A percentile compares a stretch with the other conserved stretches of the same genome.
Evolutionary conservation across 1,140 invertebrate species (phyloP).

Genomic region (Temnothorax curvispinosus): DNA sequence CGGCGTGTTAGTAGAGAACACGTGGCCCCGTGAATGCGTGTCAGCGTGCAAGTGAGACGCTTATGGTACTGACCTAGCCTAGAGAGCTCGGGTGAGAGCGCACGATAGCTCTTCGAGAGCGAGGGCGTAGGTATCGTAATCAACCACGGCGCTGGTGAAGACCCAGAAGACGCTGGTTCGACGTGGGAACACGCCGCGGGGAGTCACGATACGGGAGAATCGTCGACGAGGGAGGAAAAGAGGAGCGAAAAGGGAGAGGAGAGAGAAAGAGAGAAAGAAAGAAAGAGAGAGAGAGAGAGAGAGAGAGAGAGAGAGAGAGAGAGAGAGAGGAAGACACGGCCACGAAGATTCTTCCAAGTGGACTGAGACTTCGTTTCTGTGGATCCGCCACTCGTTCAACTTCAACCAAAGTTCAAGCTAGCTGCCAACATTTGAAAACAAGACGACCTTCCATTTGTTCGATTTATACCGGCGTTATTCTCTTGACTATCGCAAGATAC

Average conservation of each 20-base stretch:
- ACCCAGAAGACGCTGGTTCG: slow-evolving; percentile 77
- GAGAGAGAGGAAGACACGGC: not conserved
- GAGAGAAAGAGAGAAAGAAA: too few species aligned
- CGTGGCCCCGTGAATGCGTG: slow-evolving; percentile 63
- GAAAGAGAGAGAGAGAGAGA: too few species aligned
- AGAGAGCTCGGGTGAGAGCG: slow-evolving; percentile 59
- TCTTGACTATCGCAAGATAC: not conserved
- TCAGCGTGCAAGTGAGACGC: slow-evolving; percentile 70
- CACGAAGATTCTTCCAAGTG: slow-evolving; percentile 16
- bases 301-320: too few species aligned
- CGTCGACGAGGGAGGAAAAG: slow-evolving; percentile 49
- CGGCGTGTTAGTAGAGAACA: slow-evolving; percentile 53
- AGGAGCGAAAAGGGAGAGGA: slow-evolving; percentile 63
- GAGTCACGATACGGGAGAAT: slow-evolving; percentile 77
- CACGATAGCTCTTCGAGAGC: slow-evolving; percentile 48
- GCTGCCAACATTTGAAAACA: slow-evolving; percentile 44
- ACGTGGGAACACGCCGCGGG: slow-evolving; percentile 82
- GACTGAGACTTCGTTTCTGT: slow-evolving; percentile 21
- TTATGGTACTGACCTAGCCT: slow-evolving; percentile 74
- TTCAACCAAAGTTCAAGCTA: slow-evolving; percentile 7
- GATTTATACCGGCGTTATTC: slow-evolving; percentile 25
- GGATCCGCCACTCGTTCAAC: slow-evolving; percentile 41
- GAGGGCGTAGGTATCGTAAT: slow-evolving; percentile 81
- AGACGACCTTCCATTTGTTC: slow-evolving; percentile 28
- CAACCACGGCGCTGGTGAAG: slow-evolving; percentile 74